These are phyloP conservation scores for Margarornis squamiger DNA, from an alignment of 2,797 vertebrate species.

Conservation along the genomic window DNA sequence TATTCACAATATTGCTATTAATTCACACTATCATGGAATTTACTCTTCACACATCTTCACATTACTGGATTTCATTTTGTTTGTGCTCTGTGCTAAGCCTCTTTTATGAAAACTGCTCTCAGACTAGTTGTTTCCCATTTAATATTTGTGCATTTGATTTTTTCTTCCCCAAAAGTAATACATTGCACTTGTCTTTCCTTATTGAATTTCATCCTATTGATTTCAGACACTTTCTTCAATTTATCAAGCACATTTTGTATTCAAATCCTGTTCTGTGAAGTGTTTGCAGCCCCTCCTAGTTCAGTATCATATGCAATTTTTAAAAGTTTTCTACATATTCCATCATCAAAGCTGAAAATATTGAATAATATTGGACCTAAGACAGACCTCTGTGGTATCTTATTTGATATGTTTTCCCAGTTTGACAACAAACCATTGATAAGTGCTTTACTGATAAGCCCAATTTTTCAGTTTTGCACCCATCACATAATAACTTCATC, in stretches of 20 bases:
- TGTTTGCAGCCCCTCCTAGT: not conserved
- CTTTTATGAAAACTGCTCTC: not conserved
- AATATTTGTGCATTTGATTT: not conserved
- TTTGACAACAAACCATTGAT: slow-evolving; percentile 30
- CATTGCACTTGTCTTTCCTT: not conserved
- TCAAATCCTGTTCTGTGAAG: not conserved
- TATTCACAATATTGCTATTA: not conserved
- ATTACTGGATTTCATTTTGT: not conserved
- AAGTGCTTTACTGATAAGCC: slow-evolving; percentile 6
- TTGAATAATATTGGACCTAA: not conserved
- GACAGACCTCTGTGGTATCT: not conserved
- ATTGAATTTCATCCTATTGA: slow-evolving; percentile 15
- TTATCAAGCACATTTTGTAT: not conserved
- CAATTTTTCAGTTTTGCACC: slow-evolving; percentile 24
- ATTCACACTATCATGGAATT: not conserved
- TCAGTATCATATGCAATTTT: not conserved
- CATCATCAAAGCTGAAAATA: not conserved
- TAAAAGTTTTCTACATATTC: not conserved
- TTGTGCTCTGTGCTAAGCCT: not conserved
- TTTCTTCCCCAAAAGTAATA: not conserved
- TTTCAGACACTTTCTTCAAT: not conserved
- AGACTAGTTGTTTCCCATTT: not conserved
- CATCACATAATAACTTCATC: slow-evolving; percentile 37
- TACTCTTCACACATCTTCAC: not conserved
- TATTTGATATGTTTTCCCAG: not conserved